Conservation (phyloP, 92 coral and sea anemone species). For the Phymanthus crucifer region DNA sequence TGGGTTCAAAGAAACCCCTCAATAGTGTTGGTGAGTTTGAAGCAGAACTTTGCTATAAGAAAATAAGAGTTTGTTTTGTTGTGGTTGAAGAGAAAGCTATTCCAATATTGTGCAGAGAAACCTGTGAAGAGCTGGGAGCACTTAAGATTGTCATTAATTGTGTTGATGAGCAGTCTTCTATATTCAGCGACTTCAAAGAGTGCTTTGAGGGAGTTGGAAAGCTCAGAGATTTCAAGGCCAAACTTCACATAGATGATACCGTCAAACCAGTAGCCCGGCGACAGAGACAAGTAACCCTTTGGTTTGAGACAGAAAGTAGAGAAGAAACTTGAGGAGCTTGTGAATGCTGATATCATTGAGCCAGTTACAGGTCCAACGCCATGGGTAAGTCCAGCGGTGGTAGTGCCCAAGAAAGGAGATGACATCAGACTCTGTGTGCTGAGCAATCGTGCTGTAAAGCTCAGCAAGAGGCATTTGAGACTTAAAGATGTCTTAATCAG, state of each 20-base stretch:
- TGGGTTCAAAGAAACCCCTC: background rate
- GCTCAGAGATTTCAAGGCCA: constrained; percentile 35
- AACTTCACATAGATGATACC: constrained; percentile 23
- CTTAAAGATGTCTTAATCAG: too few relatives aligned
- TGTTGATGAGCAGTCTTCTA: constrained; percentile 1
- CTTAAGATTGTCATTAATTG: constrained; percentile 37
- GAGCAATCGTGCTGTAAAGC: too few relatives aligned
- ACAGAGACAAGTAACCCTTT: too few relatives aligned
- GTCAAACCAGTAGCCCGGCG: too few relatives aligned
- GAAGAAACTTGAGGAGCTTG: constrained; percentile 21
- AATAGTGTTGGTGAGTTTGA: constrained; percentile 42
- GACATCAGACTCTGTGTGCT: constrained; percentile 39
- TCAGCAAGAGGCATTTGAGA: too few relatives aligned
- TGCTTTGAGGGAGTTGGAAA: constrained; percentile 40
- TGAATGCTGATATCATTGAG: constrained; percentile 32
- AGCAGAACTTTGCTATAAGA: constrained; percentile 5
- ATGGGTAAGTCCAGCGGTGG: constrained; percentile 36
- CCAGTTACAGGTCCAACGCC: constrained; percentile 30
- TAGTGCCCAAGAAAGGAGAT: constrained; percentile 24
- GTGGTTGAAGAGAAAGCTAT: constrained; percentile 45
- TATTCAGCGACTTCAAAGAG: background rate
- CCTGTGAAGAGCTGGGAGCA: constrained; percentile 39
- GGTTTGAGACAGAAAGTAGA: constrained; percentile 34
- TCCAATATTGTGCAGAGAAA: constrained; percentile 41
- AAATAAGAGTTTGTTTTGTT: constrained; percentile 38